Conservation (phyloP, 2,888 invertebrate genomes). For the Yponomeuta plumbellus region DNA sequence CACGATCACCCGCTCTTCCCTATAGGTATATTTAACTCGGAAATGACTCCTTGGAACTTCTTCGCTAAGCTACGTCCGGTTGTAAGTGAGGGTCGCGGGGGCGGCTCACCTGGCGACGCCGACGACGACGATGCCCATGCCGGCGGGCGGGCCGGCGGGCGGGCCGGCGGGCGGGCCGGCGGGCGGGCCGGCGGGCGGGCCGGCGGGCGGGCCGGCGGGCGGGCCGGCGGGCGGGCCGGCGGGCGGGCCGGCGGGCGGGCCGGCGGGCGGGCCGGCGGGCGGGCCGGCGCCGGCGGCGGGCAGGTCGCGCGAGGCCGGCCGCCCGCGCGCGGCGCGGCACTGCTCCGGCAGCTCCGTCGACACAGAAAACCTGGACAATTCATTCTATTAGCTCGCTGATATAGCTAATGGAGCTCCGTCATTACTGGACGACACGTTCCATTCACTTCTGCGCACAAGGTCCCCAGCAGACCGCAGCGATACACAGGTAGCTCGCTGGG, state of each 20-base stretch:
- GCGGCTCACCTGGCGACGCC: slow-evolving; percentile 81
- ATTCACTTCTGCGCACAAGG: too few species aligned
- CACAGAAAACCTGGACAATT: slow-evolving; percentile 77
- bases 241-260: slow-evolving; percentile 49
- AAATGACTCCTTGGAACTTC: too few species aligned
- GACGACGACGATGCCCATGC: slow-evolving; percentile 88
- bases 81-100: too few species aligned
- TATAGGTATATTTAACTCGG: too few species aligned
- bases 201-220: slow-evolving; percentile 26
- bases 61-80: too few species aligned
- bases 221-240: slow-evolving; percentile 55
- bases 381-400: neutral
- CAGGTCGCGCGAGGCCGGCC: slow-evolving; percentile 24
- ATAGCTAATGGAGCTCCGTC: too few species aligned
- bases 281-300: slow-evolving; percentile 26
- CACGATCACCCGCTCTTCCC: too few species aligned
- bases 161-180: too few species aligned
- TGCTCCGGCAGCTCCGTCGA: slow-evolving; percentile 83
- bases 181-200: slow-evolving; percentile 25
- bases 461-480: too few species aligned
- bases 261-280: slow-evolving; percentile 65
- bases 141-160: slow-evolving; percentile 69
- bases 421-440: too few species aligned
- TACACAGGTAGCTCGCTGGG: too few species aligned
- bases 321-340: slow-evolving; percentile 58